phyloP scores from a whole-genome alignment of 2,113 vertebrate species.

The Ptilonorhynchus violaceus region DNA sequence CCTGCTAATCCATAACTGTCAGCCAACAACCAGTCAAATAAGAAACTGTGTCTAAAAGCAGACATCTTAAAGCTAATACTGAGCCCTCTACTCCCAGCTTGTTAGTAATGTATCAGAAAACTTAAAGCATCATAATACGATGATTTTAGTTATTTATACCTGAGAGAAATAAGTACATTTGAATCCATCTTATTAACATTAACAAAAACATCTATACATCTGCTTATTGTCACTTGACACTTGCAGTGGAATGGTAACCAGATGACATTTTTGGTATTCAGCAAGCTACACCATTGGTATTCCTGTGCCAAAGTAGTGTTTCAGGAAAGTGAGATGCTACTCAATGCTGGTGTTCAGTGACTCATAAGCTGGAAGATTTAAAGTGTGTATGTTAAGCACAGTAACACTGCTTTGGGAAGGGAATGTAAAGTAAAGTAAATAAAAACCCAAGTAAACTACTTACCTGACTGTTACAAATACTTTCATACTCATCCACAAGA shows the following conservation, averaged over 20 bases:
- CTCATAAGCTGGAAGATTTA: neutral
- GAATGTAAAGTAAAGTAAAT: neutral
- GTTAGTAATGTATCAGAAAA: neutral
- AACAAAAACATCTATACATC: neutral
- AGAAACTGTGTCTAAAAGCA: neutral
- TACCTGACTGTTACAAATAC: slow-evolving; percentile 86
- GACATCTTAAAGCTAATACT: neutral
- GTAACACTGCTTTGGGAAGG: neutral
- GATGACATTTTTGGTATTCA: neutral
- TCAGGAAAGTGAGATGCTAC: neutral
- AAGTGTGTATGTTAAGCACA: neutral
- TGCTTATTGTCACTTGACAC: neutral
- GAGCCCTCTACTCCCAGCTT: neutral
- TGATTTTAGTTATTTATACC: neutral
- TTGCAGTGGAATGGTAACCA: neutral
- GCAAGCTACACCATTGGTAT: neutral
- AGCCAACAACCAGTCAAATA: neutral
- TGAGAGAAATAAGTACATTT: neutral
- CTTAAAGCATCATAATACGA: neutral
- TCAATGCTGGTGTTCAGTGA: neutral
- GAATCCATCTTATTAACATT: neutral
- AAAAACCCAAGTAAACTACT: neutral
- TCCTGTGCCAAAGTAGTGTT: neutral
- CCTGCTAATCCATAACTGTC: neutral
- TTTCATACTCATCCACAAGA: slow-evolving; percentile 90